A percentile compares a stretch with the other conserved stretches of the same genome.
Evolutionary conservation across 1,140 invertebrate genomes (phyloP).

Genomic region (Paralvinella palmiformis): DNA sequence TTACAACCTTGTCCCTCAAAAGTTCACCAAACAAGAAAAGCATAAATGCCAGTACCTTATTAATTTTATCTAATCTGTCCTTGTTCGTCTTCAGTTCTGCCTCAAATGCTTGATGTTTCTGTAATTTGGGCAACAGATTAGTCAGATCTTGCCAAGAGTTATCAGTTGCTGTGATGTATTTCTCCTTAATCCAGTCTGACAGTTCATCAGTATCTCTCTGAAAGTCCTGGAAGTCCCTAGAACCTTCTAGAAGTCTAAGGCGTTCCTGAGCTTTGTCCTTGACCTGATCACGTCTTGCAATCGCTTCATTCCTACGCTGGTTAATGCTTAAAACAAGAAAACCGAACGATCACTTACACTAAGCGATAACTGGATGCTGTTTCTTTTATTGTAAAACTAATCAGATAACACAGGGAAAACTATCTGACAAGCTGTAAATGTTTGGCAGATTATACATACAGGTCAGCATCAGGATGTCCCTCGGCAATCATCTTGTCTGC

Average conservation of each 20-base stretch:
- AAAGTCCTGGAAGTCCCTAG: constrained; percentile 96
- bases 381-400: neutral
- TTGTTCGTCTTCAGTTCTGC: constrained; percentile 91
- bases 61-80: constrained; percentile 84
- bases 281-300: constrained; percentile 78
- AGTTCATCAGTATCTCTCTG: constrained; percentile 92
- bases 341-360: neutral
- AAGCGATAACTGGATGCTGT: neutral
- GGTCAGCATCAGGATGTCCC: constrained; percentile 77
- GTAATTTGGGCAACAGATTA: constrained; percentile 86
- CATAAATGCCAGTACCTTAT: too few species aligned
- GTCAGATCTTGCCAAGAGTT: constrained; percentile 87
- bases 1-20: too few species aligned
- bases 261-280: constrained; percentile 97
- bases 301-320: constrained; percentile 81
- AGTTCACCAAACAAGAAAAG: too few species aligned
- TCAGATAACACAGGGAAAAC: neutral
- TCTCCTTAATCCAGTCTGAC: constrained; percentile 80
- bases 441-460: constrained; percentile 57
- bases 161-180: constrained; percentile 82
- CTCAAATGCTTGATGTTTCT: constrained; percentile 97
- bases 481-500: constrained; percentile 77
- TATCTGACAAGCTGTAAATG: too few species aligned
- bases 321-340: constrained; percentile 64
- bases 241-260: constrained; percentile 85